Percentiles rank a stretch among this genome's conserved stretches.
Conservation (phyloP, 2,113 vertebrate genomes). For the Gymnocephalus cernua region DNA sequence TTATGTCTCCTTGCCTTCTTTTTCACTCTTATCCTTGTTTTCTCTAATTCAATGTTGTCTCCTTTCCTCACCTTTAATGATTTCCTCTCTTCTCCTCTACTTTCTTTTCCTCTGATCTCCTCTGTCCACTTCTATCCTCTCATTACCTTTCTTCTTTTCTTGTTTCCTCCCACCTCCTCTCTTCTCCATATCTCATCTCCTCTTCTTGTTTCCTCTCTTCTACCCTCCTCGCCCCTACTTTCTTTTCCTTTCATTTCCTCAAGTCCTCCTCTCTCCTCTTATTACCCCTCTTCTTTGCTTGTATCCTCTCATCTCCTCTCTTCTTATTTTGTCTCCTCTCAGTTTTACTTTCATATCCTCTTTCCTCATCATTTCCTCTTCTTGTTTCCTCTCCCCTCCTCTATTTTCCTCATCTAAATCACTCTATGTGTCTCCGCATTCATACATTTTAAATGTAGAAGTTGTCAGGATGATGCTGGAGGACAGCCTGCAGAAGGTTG, state of each 20-base stretch:
- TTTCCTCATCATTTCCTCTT: not conserved
- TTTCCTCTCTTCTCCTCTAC: too few relatives aligned
- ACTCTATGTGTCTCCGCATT: not conserved
- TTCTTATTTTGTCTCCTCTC: not conserved
- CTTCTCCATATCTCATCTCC: not conserved
- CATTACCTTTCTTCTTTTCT: not conserved
- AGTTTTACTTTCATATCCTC: not conserved
- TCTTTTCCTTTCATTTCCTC: not conserved
- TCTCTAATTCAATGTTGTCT: too few relatives aligned
- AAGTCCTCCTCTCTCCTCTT: not conserved
- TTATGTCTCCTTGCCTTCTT: not conserved
- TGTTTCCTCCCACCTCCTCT: not conserved
- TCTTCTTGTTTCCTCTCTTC: not conserved
- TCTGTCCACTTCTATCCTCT: not conserved
- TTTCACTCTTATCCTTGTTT: not conserved
- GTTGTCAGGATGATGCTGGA: conserved; percentile 14
- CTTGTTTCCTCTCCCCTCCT: not conserved
- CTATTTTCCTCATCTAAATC: not conserved
- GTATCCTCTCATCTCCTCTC: not conserved
- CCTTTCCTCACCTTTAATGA: not conserved
- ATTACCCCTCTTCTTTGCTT: not conserved
- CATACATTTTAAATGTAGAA: not conserved
- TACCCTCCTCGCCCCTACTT: not conserved
- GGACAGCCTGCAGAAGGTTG: conserved; percentile 20
- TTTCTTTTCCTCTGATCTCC: not conserved